Evolutionary conservation across 2,888 invertebrate genomes (phyloP).

Genomic region (Iphiclides podalirius): DNA sequence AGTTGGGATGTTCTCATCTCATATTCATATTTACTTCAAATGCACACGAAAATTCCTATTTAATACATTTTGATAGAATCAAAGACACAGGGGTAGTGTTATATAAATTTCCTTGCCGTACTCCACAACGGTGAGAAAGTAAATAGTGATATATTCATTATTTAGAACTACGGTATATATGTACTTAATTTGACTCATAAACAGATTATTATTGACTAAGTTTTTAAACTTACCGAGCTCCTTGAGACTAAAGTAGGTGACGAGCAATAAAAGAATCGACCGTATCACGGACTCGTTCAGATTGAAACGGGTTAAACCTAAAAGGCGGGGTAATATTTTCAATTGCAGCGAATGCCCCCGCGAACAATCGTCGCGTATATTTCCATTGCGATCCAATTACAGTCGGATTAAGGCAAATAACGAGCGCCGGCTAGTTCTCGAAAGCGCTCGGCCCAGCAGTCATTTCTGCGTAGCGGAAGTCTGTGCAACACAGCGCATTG

Average conservation of each 20-base stretch:
- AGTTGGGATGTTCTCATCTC: too few relatives aligned
- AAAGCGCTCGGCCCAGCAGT: slow-evolving; percentile 16
- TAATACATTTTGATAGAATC: too few relatives aligned
- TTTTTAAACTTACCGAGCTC: not conserved
- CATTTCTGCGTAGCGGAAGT: slow-evolving; percentile 15
- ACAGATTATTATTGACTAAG: not conserved
- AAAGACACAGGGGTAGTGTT: too few relatives aligned
- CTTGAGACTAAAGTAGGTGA: too few relatives aligned
- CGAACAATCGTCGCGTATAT: slow-evolving; percentile 6
- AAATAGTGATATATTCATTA: too few relatives aligned
- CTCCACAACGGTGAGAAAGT: too few relatives aligned
- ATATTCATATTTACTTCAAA: too few relatives aligned
- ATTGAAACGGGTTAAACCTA: not conserved
- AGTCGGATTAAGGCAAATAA: slow-evolving; percentile 16
- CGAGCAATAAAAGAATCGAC: too few relatives aligned
- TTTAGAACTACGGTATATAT: too few relatives aligned
- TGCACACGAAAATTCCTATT: too few relatives aligned
- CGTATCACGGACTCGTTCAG: too few relatives aligned
- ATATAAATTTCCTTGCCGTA: too few relatives aligned
- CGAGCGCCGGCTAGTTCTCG: slow-evolving; percentile 4
- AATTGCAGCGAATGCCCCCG: not conserved
- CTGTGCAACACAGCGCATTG: slow-evolving; percentile 19
- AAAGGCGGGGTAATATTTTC: not conserved
- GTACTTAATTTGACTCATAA: not conserved
- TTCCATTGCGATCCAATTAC: slow-evolving; percentile 18